These are phyloP conservation scores for Platalea minor DNA, from an alignment of 2,797 vertebrate species.

Conservation along the genomic window DNA sequence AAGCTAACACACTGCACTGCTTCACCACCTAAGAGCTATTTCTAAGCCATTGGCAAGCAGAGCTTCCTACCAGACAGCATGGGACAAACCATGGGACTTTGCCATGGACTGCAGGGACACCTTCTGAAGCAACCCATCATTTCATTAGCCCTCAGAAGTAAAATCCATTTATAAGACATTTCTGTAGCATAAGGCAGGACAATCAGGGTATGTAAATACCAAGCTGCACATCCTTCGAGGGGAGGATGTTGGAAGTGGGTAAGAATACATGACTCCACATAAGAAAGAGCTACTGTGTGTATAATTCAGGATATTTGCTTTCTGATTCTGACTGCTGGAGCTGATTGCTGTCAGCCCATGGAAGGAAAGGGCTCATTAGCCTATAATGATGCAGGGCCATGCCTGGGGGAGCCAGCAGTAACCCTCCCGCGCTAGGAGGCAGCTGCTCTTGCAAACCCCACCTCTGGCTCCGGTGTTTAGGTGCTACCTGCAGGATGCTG, in stretches of 20 bases:
- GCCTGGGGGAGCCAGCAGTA: neutral
- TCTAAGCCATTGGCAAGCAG: neutral
- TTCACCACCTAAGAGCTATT: neutral
- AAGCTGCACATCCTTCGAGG: neutral
- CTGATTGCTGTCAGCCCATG: rapidly evolving
- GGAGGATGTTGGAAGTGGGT: neutral
- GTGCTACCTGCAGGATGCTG: neutral
- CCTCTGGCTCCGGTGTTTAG: neutral
- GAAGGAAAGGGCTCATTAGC: neutral
- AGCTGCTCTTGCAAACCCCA: neutral
- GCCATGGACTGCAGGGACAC: neutral
- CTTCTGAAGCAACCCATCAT: neutral
- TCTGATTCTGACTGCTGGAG: neutral
- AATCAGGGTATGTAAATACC: neutral
- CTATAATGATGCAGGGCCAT: rapidly evolving
- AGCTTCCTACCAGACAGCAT: neutral
- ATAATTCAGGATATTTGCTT: neutral
- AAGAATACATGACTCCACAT: neutral
- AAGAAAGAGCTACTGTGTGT: rapidly evolving
- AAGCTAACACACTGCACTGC: neutral
- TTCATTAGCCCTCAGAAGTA: neutral
- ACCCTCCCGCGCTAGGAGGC: neutral
- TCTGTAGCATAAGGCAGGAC: neutral
- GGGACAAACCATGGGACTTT: neutral
- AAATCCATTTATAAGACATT: neutral